Conservation (phyloP, 2,113 vertebrate species). For the Neofelis nebulosa region DNA sequence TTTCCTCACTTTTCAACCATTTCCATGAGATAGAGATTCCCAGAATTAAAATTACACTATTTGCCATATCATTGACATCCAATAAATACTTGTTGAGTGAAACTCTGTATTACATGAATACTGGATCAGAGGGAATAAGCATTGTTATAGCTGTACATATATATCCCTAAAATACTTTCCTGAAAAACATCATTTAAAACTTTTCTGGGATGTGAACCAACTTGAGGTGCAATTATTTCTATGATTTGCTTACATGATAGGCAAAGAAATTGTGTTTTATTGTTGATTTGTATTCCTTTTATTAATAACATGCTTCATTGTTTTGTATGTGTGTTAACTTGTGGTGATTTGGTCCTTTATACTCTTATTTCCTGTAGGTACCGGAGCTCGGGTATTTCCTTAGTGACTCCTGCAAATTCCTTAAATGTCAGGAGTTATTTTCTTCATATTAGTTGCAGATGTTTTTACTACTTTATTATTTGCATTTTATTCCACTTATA, state of each 20-base stretch:
- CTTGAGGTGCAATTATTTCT: neutral
- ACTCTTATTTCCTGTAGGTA: neutral
- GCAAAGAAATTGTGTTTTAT: neutral
- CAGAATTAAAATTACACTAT: conserved; percentile 24
- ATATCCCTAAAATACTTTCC: conserved; percentile 28
- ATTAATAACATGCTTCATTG: neutral
- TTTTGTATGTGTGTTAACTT: neutral
- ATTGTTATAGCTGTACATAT: neutral
- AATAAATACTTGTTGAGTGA: conserved; percentile 43
- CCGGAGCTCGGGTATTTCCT: neutral
- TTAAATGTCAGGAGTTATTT: conserved; percentile 16
- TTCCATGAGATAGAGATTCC: neutral
- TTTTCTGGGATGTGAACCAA: neutral
- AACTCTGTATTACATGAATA: neutral
- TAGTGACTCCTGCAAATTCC: conserved; percentile 26
- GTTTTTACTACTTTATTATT: neutral
- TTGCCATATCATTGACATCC: neutral
- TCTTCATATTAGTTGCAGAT: neutral
- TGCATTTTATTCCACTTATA: conserved; percentile 21
- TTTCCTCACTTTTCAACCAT: neutral
- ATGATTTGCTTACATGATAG: neutral
- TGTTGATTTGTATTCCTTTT: neutral
- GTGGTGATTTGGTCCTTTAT: neutral
- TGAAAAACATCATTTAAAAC: neutral
- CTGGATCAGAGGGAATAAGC: conserved; percentile 6